These are phyloP conservation scores for Sphinx pinastri DNA, from an alignment of 2,888 invertebrate genomes.

Conservation along the genomic window DNA sequence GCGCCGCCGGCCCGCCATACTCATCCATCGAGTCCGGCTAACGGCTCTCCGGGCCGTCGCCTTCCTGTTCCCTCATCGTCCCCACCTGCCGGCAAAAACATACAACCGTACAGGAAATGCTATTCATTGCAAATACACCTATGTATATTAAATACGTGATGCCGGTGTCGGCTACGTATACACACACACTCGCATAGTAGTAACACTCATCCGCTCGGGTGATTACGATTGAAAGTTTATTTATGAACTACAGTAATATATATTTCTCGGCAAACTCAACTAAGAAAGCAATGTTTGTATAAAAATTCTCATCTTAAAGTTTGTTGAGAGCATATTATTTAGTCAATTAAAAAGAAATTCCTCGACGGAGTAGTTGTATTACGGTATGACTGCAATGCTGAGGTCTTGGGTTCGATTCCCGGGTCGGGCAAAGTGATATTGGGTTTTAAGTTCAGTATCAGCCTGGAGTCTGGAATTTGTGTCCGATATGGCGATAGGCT, in stretches of 20 bases:
- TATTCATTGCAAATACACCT: background rate
- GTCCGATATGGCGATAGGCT: too few relatives aligned
- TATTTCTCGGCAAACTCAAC: conserved; percentile 8
- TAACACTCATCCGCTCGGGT: conserved; percentile 15
- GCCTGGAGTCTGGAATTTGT: too few relatives aligned
- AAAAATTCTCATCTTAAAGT: conserved; percentile 9
- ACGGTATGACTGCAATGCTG: too few relatives aligned
- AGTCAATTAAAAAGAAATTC: conserved; percentile 20
- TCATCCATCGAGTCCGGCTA: conserved; percentile 88
- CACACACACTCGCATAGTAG: background rate
- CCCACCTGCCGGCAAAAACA: conserved; percentile 77
- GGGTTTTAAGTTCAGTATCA: too few relatives aligned
- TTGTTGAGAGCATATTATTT: background rate
- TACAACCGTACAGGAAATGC: conserved; percentile 12
- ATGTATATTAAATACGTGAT: background rate
- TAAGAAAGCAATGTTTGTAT: conserved; percentile 7
- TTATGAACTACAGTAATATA: conserved; percentile 14
- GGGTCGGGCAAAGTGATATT: too few relatives aligned
- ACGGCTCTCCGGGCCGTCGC: conserved; percentile 86
- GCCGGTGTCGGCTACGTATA: conserved; percentile 10
- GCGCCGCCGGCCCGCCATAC: conserved; percentile 91
- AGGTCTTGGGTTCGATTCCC: too few relatives aligned
- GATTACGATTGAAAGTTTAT: conserved; percentile 22
- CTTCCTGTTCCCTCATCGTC: conserved; percentile 86
- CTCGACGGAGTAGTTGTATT: too few relatives aligned